Conservation (phyloP, 2,888 invertebrate genomes). For the Portevinia maculata region DNA sequence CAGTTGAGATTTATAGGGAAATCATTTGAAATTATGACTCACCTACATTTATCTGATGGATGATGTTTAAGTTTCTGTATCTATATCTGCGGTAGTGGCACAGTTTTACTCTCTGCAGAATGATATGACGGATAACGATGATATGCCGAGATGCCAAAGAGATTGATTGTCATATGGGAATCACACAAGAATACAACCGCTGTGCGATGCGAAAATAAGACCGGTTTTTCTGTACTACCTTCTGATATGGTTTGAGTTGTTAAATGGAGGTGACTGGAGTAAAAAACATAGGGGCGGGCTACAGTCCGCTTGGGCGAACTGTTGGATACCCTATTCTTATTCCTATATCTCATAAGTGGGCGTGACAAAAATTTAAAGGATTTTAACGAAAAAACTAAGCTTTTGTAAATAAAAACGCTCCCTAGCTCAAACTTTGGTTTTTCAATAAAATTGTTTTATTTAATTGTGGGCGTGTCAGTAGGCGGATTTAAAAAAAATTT, state of each 20-base stretch:
- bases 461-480: too few species aligned
- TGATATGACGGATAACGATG: conserved; percentile 32
- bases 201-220: conserved; percentile 42
- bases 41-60: conserved; percentile 72
- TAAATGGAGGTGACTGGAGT: too few species aligned
- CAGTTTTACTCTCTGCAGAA: conserved; percentile 55
- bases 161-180: conserved; percentile 72
- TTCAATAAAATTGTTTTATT: too few species aligned
- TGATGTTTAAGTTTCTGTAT: conserved; percentile 49
- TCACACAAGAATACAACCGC: conserved; percentile 21
- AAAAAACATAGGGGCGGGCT: too few species aligned
- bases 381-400: too few species aligned
- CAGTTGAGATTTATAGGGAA: conserved; percentile 67
- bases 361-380: too few species aligned
- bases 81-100: conserved; percentile 53
- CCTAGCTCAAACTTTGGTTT: too few species aligned
- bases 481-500: too few species aligned
- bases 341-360: too few species aligned
- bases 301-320: too few species aligned
- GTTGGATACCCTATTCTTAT: too few species aligned
- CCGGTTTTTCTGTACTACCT: conserved; percentile 18
- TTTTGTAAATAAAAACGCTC: too few species aligned
- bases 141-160: conserved; percentile 55
- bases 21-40: conserved; percentile 70
- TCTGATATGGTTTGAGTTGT: conserved; percentile 31